phyloP scores from a whole-genome alignment of 2,888 invertebrate species.

The Drosophila acutilabella region DNA sequence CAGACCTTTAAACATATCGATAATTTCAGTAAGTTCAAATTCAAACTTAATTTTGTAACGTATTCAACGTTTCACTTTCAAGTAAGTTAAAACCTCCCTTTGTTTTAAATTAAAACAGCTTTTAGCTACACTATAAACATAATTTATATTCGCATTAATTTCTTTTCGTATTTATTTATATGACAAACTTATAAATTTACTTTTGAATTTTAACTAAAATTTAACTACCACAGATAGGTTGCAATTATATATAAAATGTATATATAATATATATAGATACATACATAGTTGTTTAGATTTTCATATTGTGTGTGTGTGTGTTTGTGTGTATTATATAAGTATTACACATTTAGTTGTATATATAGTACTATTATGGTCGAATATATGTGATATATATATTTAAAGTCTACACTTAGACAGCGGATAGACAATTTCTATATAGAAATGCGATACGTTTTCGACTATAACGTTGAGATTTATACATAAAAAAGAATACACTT shows the following conservation, averaged over 20 bases:
- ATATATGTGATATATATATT: conserved; percentile 36
- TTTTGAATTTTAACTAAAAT: conserved; percentile 83
- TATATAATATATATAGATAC: conserved; percentile 52
- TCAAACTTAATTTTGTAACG: neutral
- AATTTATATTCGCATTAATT: conserved; percentile 76
- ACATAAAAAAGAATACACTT: conserved; percentile 41
- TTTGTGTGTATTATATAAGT: conserved; percentile 27
- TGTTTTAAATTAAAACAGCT: neutral
- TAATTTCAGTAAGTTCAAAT: conserved; percentile 8
- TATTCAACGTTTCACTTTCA: neutral
- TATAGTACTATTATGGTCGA: conserved; percentile 42
- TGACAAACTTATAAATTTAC: conserved; percentile 73
- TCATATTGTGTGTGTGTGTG: conserved; percentile 38
- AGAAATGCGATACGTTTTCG: conserved; percentile 41
- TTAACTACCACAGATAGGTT: conserved; percentile 85
- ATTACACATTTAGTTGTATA: conserved; percentile 40
- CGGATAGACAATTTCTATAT: conserved; percentile 40
- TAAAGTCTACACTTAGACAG: conserved; percentile 36
- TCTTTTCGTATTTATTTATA: conserved; percentile 73
- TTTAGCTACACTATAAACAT: conserved; percentile 42
- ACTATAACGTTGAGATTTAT: conserved; percentile 68
- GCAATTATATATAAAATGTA: conserved; percentile 78
- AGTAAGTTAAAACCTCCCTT: neutral
- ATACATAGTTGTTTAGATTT: conserved; percentile 47
- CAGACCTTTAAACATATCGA: conserved; percentile 2